Evolutionary conservation across 2,888 invertebrate species (phyloP).

Genomic region (Nasonovia ribisnigri): DNA sequence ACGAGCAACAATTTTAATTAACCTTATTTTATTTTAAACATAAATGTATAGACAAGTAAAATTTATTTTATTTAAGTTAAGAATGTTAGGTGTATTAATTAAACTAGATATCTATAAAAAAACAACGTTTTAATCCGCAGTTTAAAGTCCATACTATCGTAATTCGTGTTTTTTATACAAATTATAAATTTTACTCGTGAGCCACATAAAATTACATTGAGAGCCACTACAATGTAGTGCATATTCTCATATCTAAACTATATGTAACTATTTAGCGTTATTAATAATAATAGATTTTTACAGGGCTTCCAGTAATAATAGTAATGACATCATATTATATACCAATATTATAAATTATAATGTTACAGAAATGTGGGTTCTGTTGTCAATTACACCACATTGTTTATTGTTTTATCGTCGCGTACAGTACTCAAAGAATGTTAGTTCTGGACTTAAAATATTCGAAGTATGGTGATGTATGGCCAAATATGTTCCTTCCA

Average conservation of each 20-base stretch:
- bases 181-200: no score
- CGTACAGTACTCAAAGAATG: slow-evolving; percentile 93
- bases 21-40: no score
- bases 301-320: background rate
- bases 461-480: slow-evolving; percentile 93
- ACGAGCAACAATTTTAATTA: no score
- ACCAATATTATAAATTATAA: background rate
- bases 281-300: background rate
- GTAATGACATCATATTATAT: background rate
- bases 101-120: no score
- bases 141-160: no score
- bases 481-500: slow-evolving; percentile 94
- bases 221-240: background rate
- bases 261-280: background rate
- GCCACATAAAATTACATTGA: background rate
- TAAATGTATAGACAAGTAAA: no score
- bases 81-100: no score
- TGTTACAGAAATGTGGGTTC: slow-evolving; percentile 90
- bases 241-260: background rate
- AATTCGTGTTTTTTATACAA: no score
- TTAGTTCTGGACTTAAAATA: slow-evolving; percentile 93
- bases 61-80: no score
- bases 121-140: no score
- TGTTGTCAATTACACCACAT: slow-evolving; percentile 99
- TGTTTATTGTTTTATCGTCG: slow-evolving; percentile 95